phyloP scores from a whole-genome alignment of 2,797 vertebrate species.

The Emydoidea blandingii region DNA sequence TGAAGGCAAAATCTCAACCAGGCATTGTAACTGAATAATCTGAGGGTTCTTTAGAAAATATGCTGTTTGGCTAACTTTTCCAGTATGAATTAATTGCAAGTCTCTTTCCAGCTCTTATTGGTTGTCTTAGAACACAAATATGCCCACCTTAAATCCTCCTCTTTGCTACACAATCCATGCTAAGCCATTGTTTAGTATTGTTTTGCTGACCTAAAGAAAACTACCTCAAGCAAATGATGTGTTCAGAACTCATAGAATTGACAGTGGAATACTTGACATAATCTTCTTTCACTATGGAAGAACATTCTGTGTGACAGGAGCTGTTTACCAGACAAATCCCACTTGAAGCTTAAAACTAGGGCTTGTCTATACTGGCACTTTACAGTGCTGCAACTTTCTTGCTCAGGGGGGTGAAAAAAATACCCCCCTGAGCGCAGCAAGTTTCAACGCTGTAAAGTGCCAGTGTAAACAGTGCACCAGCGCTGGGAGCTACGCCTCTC shows the following conservation, averaged over 20 bases:
- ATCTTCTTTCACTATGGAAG: constrained; percentile 14
- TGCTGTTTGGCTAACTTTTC: not conserved
- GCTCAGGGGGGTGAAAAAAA: no score
- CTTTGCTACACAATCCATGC: not conserved
- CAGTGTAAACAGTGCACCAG: no score
- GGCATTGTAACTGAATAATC: not conserved
- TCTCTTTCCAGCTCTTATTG: not conserved
- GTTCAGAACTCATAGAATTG: not conserved
- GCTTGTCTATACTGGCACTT: no score
- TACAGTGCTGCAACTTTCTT: no score
- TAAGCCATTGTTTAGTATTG: not conserved
- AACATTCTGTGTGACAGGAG: not conserved
- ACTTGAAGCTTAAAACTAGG: not conserved
- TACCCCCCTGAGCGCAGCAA: no score
- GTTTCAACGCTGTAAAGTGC: no score
- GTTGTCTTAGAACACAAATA: not conserved
- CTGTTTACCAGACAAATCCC: not conserved
- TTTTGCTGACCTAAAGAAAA: not conserved
- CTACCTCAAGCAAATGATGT: not conserved
- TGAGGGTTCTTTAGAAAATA: not conserved
- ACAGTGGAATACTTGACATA: not conserved
- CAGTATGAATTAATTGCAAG: not conserved
- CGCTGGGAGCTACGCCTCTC: no score
- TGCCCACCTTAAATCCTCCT: not conserved
- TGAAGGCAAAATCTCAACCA: not conserved